phyloP scores from a whole-genome alignment of 2,888 invertebrate species.

The Isoperla grammatica region DNA sequence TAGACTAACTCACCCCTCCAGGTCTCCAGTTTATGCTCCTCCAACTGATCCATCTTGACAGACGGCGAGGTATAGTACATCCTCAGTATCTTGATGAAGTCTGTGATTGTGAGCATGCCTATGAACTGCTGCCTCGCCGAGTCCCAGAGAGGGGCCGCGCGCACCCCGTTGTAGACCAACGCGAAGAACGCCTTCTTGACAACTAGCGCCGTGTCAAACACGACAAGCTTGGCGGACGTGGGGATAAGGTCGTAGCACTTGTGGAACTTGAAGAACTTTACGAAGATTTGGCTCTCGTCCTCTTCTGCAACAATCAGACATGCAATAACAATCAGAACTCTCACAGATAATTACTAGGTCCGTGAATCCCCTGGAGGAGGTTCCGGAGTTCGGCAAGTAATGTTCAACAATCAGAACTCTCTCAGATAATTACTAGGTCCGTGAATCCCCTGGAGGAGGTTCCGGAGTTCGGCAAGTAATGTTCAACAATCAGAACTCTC shows the following conservation, averaged over 20 bases:
- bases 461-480: no score
- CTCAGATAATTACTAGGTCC: no score
- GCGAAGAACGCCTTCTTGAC: conserved; percentile 99
- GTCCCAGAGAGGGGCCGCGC: conserved; percentile 98
- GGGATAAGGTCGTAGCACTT: conserved; percentile 99
- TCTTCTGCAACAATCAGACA: conserved; percentile 66
- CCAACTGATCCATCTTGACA: conserved; percentile 92
- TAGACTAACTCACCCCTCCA: conserved; percentile 86
- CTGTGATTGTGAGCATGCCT: conserved; percentile 98
- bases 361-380: no score
- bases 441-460: no score
- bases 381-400: no score
- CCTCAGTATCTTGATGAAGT: conserved; percentile 97
- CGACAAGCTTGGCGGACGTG: conserved; percentile 97
- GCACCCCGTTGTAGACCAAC: conserved; percentile 95
- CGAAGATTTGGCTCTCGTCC: conserved; percentile 95
- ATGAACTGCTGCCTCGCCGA: conserved; percentile 86
- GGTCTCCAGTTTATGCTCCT: conserved; percentile 93
- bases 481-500: no score
- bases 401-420: no score
- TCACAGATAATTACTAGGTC: conserved; percentile 21
- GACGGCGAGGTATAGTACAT: conserved; percentile 95
- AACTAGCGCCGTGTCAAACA: conserved; percentile 96
- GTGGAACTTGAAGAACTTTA: conserved; percentile 99
- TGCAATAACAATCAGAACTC: conserved; percentile 35